Base-by-base conservation (phyloP, 2,888 invertebrate genomes). In the Poecilus cupreus region DNA sequence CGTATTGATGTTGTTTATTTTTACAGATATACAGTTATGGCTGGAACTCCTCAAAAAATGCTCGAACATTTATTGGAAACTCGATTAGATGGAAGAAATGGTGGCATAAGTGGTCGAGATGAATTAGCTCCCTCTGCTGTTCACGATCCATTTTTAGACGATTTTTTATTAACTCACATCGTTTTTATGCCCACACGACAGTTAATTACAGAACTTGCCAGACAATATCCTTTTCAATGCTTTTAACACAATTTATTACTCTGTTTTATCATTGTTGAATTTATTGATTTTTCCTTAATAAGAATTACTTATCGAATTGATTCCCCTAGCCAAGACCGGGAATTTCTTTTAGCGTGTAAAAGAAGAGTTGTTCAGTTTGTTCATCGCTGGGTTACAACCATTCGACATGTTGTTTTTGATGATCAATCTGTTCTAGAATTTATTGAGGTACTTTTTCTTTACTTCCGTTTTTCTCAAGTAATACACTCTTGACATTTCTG, bases 31-130 rank as follows among this genome's bases (percentile, higher is more conserved):
- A 95, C 95, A 85, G 95, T 96, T 84, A 95, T 96, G 94, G 95
- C 96, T 83, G 96, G 96, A 77, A 95, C 95, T 81, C 94, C 96
- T 54, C 94, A 94, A 87, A 96, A 96, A 89, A 96, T 96, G 93
- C 88, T 96, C 85, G 96, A 96, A 88, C 95, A 96, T 89, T 90
- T 96, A 64, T 89, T 96, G 85, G 96, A 96, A 88, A 96, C 96
- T 11, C 90, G 95, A 82, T 90, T 96, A 85, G 94, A 94, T 84
- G 92, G 92, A 83, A 89, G 92, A 83, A 90, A 91, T 81, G 90
- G 88, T 85, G 88, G 88, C 84, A 90, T 89, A 84, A 90, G 88
- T 82, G 88, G 86, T 0, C 86, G 87, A 4, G 91, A 91, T 84
- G 88, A 87, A 79, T 87, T 88, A 77, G 86, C 88, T 11, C 83